phyloP scores from a whole-genome alignment of 2,113 vertebrate species.

The Callaeas wilsoni region DNA sequence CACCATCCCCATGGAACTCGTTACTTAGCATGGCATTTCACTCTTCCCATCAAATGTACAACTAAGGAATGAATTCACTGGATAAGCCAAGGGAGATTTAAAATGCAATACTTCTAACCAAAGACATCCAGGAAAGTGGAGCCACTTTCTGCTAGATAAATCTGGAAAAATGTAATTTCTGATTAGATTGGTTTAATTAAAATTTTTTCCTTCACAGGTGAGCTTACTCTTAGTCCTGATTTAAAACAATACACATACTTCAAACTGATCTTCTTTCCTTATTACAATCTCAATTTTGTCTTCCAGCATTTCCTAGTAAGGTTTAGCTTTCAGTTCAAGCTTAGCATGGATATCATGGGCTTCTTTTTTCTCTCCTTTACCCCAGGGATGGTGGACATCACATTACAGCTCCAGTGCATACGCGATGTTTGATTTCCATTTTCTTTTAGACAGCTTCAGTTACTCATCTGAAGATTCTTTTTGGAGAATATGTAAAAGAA shows the following conservation, averaged over 20 bases:
- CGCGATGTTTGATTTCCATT: background rate
- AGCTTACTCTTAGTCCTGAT: background rate
- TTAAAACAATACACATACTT: background rate
- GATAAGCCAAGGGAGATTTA: background rate
- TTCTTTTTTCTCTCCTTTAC: background rate
- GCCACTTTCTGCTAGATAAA: background rate
- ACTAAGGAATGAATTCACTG: background rate
- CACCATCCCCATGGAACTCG: background rate
- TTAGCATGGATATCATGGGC: fast-evolving
- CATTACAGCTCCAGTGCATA: background rate
- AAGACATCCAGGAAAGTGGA: background rate
- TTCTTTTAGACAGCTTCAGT: background rate
- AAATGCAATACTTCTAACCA: background rate
- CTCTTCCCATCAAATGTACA: background rate
- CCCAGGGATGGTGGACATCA: background rate
- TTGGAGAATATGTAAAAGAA: background rate
- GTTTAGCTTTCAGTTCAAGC: background rate
- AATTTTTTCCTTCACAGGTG: background rate
- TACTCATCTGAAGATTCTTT: background rate
- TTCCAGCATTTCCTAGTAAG: background rate
- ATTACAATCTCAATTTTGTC: background rate
- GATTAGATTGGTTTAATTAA: background rate
- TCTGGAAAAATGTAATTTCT: background rate
- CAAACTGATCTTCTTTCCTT: background rate
- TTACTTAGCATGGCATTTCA: background rate